Percentiles rank a stretch among this genome's conserved stretches.
Evolutionary conservation across 2,113 vertebrate species (phyloP).

Genomic region (Lagopus leucura): DNA sequence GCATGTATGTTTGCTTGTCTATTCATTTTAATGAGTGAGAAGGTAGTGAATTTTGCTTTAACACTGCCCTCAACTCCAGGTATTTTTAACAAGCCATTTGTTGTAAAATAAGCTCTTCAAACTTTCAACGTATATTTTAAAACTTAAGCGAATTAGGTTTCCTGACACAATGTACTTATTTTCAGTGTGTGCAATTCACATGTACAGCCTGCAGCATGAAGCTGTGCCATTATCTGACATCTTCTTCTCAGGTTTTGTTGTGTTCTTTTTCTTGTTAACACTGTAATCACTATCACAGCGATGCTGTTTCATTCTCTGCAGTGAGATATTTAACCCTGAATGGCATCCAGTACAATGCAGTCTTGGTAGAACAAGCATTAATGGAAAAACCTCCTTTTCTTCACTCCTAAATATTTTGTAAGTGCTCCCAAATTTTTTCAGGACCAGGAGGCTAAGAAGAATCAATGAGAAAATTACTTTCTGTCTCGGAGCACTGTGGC

Average conservation of each 20-base stretch:
- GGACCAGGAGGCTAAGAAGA: not conserved
- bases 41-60: not conserved
- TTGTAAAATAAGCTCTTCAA: not conserved
- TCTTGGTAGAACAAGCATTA: not conserved
- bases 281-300: not conserved
- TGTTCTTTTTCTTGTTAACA: not conserved
- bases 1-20: not conserved
- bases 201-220: not conserved
- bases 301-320: not conserved
- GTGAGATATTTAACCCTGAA: not conserved
- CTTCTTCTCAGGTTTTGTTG: not conserved
- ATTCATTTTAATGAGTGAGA: not conserved
- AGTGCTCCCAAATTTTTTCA: not conserved
- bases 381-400: not conserved
- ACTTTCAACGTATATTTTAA: not conserved
- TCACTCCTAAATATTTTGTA: not conserved
- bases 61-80: not conserved
- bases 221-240: not conserved
- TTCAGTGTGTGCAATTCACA: not conserved
- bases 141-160: not conserved
- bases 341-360: not conserved
- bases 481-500: not conserved
- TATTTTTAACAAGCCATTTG: not conserved
- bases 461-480: not conserved
- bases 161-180: not conserved